Conservation (phyloP, 2,797 vertebrate genomes). For the Clarias laeviceps region DNA sequence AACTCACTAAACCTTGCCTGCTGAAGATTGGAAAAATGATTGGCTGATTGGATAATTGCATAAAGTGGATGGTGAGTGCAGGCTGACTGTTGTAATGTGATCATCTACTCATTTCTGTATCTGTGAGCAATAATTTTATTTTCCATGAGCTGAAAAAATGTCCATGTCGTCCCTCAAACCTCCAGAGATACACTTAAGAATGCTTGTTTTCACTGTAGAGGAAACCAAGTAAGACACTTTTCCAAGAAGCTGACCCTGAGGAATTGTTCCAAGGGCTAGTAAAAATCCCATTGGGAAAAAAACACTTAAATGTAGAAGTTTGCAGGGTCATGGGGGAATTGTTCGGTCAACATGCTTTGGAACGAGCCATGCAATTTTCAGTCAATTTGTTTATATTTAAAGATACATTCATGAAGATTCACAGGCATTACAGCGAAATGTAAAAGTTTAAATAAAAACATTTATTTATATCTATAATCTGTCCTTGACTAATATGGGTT, state of each 20-base stretch:
- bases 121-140: neutral
- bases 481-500: neutral
- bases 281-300: neutral
- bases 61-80: neutral
- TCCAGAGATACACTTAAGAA: neutral
- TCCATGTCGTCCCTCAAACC: neutral
- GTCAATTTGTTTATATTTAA: neutral
- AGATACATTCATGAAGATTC: neutral
- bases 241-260: constrained; percentile 9
- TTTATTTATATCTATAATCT: neutral
- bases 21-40: constrained; percentile 6
- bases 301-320: neutral
- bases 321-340: neutral
- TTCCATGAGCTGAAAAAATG: neutral
- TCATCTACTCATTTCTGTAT: neutral
- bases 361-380: neutral
- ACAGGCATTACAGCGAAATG: neutral
- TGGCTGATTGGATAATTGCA: neutral
- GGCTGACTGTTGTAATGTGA: neutral
- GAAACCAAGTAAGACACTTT: constrained; percentile 8
- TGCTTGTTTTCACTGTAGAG: neutral
- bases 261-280: neutral
- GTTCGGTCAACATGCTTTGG: neutral
- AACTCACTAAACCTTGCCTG: neutral
- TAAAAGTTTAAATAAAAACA: too few relatives aligned